A percentile compares a stretch with the other conserved stretches of the same genome.
Conservation (phyloP, 2,888 invertebrate genomes). For the Petrophora chlorosata region DNA sequence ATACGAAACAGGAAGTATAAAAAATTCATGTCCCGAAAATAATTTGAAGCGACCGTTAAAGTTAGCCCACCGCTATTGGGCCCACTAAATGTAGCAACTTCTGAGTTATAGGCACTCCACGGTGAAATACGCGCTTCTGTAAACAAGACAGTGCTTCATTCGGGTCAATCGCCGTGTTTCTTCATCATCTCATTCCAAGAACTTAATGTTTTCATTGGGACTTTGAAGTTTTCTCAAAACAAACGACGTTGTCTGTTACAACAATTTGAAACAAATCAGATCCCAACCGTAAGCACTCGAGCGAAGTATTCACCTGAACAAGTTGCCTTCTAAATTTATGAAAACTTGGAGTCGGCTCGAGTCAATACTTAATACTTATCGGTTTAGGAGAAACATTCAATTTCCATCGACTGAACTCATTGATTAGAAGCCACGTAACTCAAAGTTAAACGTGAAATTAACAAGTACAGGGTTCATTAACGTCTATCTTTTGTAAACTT, state of each 20-base stretch:
- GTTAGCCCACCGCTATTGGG: constrained; percentile 32
- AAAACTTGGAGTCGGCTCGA: constrained; percentile 30
- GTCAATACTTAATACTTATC: constrained; percentile 23
- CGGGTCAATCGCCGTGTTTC: constrained; percentile 11
- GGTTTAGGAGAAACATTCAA: constrained; percentile 40
- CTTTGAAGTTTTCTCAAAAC: no score
- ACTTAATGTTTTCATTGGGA: no score
- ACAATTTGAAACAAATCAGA: constrained; percentile 32
- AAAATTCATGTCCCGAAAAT: constrained; percentile 55
- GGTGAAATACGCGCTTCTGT: constrained; percentile 36
- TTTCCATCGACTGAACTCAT: constrained; percentile 43
- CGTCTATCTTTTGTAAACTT: constrained; percentile 62
- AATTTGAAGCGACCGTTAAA: constrained; percentile 52
- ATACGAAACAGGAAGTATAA: constrained; percentile 47
- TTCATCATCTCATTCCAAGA: constrained; percentile 1
- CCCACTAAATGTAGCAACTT: constrained; percentile 39
- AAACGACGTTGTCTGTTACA: no score
- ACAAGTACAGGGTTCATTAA: constrained; percentile 65
- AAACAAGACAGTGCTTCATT: constrained; percentile 41
- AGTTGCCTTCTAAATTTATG: constrained; percentile 35
- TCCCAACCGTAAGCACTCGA: constrained; percentile 27
- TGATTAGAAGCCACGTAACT: constrained; percentile 55
- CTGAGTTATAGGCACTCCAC: constrained; percentile 47
- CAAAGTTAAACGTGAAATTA: constrained; percentile 61
- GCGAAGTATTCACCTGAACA: constrained; percentile 22